Evolutionary conservation across 2,113 vertebrate genomes (phyloP), one percentile per base, ranked within the genome.

Genomic region (Misgurnus anguillicaudatus): DNA sequence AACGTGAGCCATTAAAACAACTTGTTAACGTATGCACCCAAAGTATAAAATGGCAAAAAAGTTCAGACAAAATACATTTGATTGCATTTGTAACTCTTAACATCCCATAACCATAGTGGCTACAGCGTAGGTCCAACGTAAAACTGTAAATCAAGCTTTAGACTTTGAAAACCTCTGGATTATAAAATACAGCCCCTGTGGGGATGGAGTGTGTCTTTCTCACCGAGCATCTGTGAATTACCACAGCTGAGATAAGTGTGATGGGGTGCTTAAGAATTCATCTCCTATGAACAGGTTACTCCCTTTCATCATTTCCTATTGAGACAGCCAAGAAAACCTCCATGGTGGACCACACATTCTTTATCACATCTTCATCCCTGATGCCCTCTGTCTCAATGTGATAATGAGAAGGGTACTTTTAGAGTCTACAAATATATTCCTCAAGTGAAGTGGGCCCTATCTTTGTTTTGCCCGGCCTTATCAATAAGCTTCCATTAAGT

Each of bases 161-260:
- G 24, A 31, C 24, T 31, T 31, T 31, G 24, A 31, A 31, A 31
- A 31, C 24, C 3, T 31, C 1, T 31, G 24, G 45, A 53, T 11
- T 21, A 9, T 6, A 42, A 5, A 13, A 51, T 17, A 51, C n/a
- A 61, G 65, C 58, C 77, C 47, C 21, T n/a, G 24, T 73, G 62
- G 36, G 21, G 45, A 48, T 38, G 36, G 55, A 71, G 21, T 68
- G 48, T 17, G n/a, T 36, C 68, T 77, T 79, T 47, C 62, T 68
- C 36, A 45, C 47, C 60, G 57, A 71, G 41, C 67, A 77, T 65
- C 66, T 76, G 68, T 70, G 55, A 72, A 47, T 64, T 84, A 53
- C 82, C 79, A 82, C 90, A 90, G 88, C 86, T 91, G 86, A 81
- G 80, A 86, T 68, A 88, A 83, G 86, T 87, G 51, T 55, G 21